Conservation (phyloP, 2,797 vertebrate genomes). For the Squalus acanthias region DNA sequence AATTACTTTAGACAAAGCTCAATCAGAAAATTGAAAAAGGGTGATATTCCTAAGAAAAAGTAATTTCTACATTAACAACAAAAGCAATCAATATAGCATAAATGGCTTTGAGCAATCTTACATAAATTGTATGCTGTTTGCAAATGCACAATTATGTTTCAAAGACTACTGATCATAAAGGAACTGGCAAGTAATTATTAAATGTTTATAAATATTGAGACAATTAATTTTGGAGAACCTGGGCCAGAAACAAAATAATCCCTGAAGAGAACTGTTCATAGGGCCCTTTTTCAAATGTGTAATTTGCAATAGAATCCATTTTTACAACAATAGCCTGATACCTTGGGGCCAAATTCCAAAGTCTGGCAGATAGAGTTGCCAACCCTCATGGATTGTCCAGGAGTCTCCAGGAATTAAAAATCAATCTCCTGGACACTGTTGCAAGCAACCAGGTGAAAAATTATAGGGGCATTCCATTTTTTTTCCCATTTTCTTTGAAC, state of each 20-base stretch:
- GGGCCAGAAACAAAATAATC: not conserved
- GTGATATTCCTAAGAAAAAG: not conserved
- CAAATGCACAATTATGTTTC: not conserved
- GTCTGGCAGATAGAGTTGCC: not conserved
- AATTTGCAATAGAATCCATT: not conserved
- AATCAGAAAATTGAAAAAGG: not conserved
- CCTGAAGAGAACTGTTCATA: not conserved
- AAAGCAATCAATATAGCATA: not conserved
- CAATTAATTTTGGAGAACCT: not conserved
- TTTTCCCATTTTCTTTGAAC: not conserved
- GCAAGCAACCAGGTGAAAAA: too few species aligned
- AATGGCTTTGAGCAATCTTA: not conserved
- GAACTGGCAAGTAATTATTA: not conserved
- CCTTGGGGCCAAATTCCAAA: not conserved
- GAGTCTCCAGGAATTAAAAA: not conserved
- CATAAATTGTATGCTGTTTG: too few species aligned
- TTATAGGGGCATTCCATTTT: not conserved
- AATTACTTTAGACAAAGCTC: not conserved
- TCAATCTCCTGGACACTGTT: not conserved
- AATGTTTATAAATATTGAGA: not conserved
- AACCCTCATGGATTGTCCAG: not conserved
- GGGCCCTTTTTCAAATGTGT: not conserved
- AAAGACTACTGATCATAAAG: not conserved
- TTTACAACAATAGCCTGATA: not conserved
- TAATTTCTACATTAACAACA: constrained; percentile 12